Conservation (phyloP, 2,888 invertebrate genomes). For the Mesochorus sp. region DNA sequence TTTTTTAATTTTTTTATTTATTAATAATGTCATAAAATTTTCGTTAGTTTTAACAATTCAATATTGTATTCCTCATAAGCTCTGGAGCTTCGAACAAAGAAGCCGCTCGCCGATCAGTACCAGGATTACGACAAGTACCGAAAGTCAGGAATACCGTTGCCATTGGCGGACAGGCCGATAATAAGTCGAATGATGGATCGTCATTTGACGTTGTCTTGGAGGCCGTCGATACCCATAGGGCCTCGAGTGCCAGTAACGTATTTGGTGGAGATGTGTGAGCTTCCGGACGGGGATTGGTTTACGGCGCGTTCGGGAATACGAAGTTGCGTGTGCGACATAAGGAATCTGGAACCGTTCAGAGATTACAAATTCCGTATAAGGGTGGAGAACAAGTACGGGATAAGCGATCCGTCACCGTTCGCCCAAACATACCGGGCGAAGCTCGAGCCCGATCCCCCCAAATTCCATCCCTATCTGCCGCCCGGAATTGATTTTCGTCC, state of each 20-base stretch:
- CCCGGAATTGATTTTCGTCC: conserved; percentile 93
- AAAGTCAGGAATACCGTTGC: conserved; percentile 92
- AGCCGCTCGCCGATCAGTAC: conserved; percentile 90
- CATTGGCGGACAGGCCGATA: conserved; percentile 94
- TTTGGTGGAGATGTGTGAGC: conserved; percentile 96
- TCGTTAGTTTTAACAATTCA: not conserved
- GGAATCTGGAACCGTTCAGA: conserved; percentile 94
- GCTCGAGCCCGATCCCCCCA: conserved; percentile 90
- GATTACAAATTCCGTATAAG: conserved; percentile 98
- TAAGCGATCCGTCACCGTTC: conserved; percentile 97
- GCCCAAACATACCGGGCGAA: conserved; percentile 91
- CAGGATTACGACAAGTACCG: conserved; percentile 92
- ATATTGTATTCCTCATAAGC: conserved; percentile 80
- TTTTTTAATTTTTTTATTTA: too few relatives aligned
- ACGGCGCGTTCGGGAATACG: conserved; percentile 92
- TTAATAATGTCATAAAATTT: not conserved
- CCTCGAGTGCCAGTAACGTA: conserved; percentile 96
- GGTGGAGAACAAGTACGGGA: conserved; percentile 98
- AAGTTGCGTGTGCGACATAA: conserved; percentile 94
- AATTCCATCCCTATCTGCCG: conserved; percentile 90
- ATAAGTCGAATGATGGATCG: conserved; percentile 96
- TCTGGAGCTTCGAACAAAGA: conserved; percentile 87
- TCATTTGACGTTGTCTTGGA: conserved; percentile 95
- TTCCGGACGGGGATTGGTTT: conserved; percentile 96
- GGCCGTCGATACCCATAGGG: conserved; percentile 93